Evolutionary conservation across 2,113 vertebrate species (phyloP).

Genomic region (Saguinus midas): DNA sequence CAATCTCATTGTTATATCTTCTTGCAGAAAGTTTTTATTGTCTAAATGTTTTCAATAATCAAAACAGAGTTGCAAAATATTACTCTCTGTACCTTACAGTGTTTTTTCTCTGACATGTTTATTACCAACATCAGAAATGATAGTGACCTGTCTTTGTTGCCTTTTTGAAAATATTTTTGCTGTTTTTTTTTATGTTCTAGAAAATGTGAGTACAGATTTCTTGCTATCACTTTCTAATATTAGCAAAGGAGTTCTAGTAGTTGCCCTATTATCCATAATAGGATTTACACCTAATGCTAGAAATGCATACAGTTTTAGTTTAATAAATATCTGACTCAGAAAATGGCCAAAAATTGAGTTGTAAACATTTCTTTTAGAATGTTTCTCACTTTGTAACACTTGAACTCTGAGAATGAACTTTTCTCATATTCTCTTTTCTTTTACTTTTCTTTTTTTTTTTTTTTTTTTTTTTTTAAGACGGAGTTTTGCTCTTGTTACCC

Average conservation of each 20-base stretch:
- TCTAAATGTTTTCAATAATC: not conserved
- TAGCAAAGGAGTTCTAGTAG: not conserved
- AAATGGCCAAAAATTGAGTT: constrained; percentile 9
- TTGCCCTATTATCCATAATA: not conserved
- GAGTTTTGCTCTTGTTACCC: no score
- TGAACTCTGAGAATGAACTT: not conserved
- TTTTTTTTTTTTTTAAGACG: no score
- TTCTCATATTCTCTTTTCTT: constrained; percentile 15
- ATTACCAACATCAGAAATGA: constrained; percentile 6
- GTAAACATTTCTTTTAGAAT: not conserved
- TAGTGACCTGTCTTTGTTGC: not conserved
- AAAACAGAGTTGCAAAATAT: not conserved
- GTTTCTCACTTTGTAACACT: not conserved
- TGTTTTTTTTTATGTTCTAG: constrained; percentile 21
- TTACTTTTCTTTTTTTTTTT: no score
- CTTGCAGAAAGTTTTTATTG: not conserved
- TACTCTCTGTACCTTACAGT: not conserved
- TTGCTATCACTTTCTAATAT: not conserved
- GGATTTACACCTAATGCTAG: not conserved
- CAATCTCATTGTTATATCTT: not conserved
- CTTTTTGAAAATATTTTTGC: constrained; percentile 29
- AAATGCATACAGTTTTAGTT: not conserved
- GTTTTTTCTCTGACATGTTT: not conserved
- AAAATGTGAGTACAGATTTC: not conserved
- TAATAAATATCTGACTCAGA: not conserved